Base-by-base conservation (phyloP, 2,113 vertebrate species). In the Pardalotus punctatus region DNA sequence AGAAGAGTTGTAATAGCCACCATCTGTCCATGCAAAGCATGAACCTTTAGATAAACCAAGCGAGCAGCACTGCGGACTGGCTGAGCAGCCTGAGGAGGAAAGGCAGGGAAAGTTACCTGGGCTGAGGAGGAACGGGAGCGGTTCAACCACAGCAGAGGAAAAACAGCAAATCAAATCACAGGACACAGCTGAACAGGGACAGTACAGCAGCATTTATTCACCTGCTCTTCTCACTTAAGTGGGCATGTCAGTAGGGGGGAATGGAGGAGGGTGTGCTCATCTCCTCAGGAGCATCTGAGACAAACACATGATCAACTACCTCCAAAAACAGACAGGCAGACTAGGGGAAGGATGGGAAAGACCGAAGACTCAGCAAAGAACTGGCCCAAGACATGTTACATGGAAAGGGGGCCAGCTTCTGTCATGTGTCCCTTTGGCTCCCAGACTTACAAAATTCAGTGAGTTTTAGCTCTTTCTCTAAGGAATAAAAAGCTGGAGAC, bases 251-350 rank as follows among this genome's bases (percentile, higher is more conserved):
- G 14, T 3, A 27, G 10, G 2, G 16, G 17, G 58, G 12, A 20
- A 1, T 2, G 16, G 7, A 31, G 11, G 29, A 11, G 7, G 8
- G 2, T 15, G 1, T 3, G 11, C 29, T 87, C 5, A 24, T 45
- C 16, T 83, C 28, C 42, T 31, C 31, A 78, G 42, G 61, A 53
- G 7, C 42, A 70, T 40, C 33, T 1, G 0, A 56, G n/a, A 72
- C 5, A 2, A 54, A 50, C 0, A 76, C 2, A 12, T 2, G 12
- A 54, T 18, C 51, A 66, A 5, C n/a, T 48, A 11, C 33, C 54
- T 65, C 28, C n/a, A 14, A 70, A 83, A 80, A 0, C 10, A 69
- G 9, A 36, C 5, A 22, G 23, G 23, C 29, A 84, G 25, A 38
- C 38, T 5, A 47, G 20, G 12, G 20, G 45, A 6, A 2, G 22